A percentile compares a stretch with the other conserved stretches of the same genome.
phyloP scores from a whole-genome alignment of 2,797 vertebrate species.

The Passerculus sandwichensis region DNA sequence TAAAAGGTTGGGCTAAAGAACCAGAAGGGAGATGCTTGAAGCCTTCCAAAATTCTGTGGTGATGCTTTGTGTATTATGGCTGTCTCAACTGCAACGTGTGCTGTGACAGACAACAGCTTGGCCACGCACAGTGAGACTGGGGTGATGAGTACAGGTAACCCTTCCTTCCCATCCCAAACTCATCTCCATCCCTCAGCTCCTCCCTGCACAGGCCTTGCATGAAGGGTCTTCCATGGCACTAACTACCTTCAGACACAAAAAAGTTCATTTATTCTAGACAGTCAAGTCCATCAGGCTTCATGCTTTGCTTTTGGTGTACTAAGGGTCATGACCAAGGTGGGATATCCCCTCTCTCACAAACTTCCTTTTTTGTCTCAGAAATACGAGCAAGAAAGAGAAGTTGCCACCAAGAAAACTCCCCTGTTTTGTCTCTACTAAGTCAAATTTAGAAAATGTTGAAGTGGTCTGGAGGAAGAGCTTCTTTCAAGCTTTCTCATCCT shows the following conservation, averaged over 20 bases:
- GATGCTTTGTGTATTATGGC: neutral
- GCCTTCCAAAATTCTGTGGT: neutral
- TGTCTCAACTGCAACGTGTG: fast-evolving
- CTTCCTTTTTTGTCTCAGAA: neutral
- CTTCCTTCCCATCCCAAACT: neutral
- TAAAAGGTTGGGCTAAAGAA: neutral
- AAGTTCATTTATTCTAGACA: neutral
- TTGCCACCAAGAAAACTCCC: neutral
- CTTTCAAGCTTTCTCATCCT: conserved; percentile 25
- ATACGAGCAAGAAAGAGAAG: neutral
- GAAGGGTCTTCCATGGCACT: neutral
- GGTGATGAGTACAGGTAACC: neutral
- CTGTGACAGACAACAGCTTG: neutral
- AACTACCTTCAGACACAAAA: neutral
- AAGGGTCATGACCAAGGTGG: neutral
- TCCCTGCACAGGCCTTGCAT: neutral
- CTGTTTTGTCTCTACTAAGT: neutral
- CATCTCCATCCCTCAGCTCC: neutral
- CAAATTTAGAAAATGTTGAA: conserved; percentile 52
- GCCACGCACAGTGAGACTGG: neutral
- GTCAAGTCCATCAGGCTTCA: neutral
- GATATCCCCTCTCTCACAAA: neutral
- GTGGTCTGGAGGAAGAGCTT: neutral
- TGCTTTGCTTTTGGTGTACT: fast-evolving
- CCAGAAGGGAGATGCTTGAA: neutral